Base-by-base conservation (phyloP, 1,140 invertebrate genomes). In the Euschistus heros region DNA sequence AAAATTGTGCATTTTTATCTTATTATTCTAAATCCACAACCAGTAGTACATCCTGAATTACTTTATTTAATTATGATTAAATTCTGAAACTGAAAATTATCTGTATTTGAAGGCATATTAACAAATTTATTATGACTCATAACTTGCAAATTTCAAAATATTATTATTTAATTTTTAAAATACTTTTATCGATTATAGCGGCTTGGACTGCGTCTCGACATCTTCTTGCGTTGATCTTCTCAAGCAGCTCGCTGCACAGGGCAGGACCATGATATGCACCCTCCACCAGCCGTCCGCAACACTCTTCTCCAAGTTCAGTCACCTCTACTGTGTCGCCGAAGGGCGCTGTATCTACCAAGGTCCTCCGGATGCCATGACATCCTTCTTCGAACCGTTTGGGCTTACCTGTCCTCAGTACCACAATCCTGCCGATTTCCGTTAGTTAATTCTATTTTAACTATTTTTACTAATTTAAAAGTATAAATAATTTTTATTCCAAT, bases 201-300 rank as follows among this genome's bases (percentile, higher is more conserved):
- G 83, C 15, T 72, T 85, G 62, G 83, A 85, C 73, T 82, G 80
- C 69, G 75, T 77, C 14, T 81, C 81, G 0, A 81, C 80, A 69
- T 78, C 77, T 59, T 81, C 84, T 68, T 84, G 82, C 72, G 76
- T 85, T 26, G 68, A 71, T 15, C 65, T 79, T 52, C 68, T 81
- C 27, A 72, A 82, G 71, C 76, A 76, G 10, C 71, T 86, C 44
- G 82, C 84, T 0, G 71, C 75, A 18, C 79, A 80, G n/a, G 83
- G 83, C 0, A 74, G 82, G 42, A 84, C 83, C 0, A 81, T 87
- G 46, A 78, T 86, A 26, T 85, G 83, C 71, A 86, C 84, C 14
- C 84, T 87, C 65, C 85, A 87, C 73, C 85, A 86, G 69, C 85
- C 85, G 0, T 83, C 80, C 67, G 83, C 84, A 22, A 79, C 82